These are phyloP conservation scores for Tipula lateralis DNA, from an alignment of 2,888 invertebrate genomes.

Conservation along the genomic window DNA sequence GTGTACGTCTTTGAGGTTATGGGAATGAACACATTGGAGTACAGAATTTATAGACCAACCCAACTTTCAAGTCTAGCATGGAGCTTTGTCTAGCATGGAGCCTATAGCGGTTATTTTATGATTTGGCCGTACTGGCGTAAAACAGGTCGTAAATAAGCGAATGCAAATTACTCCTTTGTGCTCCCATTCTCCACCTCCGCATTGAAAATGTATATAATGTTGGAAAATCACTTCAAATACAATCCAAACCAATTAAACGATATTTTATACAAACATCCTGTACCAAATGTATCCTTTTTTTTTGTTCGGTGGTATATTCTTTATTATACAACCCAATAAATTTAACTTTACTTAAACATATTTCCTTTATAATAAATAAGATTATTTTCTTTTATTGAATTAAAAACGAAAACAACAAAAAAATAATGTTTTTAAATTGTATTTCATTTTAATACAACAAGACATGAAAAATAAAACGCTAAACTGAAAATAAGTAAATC, in stretches of 20 bases:
- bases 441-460: slow-evolving; percentile 24
- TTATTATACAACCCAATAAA: background rate
- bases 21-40: no score
- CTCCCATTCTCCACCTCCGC: no score
- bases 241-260: background rate
- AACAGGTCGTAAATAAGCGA: no score
- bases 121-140: no score
- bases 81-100: no score
- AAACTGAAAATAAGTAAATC: slow-evolving; percentile 25
- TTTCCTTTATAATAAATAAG: background rate
- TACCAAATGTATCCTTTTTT: background rate
- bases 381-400: slow-evolving; percentile 25
- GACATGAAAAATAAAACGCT: slow-evolving; percentile 25
- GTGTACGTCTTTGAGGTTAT: no score
- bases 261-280: background rate
- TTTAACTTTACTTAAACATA: background rate
- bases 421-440: slow-evolving; percentile 20
- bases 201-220: no score
- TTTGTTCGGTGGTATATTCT: background rate
- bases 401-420: background rate
- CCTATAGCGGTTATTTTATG: no score
- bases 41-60: no score
- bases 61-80: no score
- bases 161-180: no score
- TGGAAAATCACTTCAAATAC: background rate